Base-by-base conservation (phyloP, 2,113 vertebrate species). In the Ameiurus melas region DNA sequence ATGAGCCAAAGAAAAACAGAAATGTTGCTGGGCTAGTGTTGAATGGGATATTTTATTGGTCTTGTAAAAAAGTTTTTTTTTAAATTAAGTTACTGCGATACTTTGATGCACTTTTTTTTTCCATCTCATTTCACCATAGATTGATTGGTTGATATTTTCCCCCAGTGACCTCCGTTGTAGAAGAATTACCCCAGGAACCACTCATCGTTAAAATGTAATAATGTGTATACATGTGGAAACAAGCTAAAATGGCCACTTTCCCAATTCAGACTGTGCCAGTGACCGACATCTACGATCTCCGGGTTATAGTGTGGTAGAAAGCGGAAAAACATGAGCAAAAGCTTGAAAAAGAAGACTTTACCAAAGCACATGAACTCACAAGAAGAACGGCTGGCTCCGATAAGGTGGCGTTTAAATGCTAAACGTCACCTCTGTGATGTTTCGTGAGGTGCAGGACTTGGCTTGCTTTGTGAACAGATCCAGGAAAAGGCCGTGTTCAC, bases 391-490 rank as follows among this genome's bases (percentile, higher is more conserved):
- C 30, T 83, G 55, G 22, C 43, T 83, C 36, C 3, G 57, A 27
- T 43, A 83, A 83, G 57, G 33, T 83, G 66, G 9, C 14, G 5
- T 30, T 13, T 30, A 22, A 36, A 57, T 5, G 55, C 73, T 30
- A 30, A n/a, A 30, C 70, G 13, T 13, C 39, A 51, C 57, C 57
- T 78, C 70, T 39, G 57, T 47, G 17, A 86, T 68, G 94, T 93
- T 95, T 94, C 94, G 30, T 90, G 86, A 95, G 95, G 94, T 91
- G 93, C 93, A 97, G 96, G 96, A 94, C 96, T 97, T 97, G 94
- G 96, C 95, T 96, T 90, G 92, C 94, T 96, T 93, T 91, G 96
- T 97, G 96, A 97, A 96, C 96, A 97, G 95, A 94, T 94, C 92
- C 94, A 90, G 92, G 87, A 93, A 93, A 90, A 78, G 80, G 91